A percentile compares a stretch with the other conserved stretches of the same genome.
Evolutionary conservation across 2,113 vertebrate species (phyloP).

Genomic region (Microtus richardsoni): DNA sequence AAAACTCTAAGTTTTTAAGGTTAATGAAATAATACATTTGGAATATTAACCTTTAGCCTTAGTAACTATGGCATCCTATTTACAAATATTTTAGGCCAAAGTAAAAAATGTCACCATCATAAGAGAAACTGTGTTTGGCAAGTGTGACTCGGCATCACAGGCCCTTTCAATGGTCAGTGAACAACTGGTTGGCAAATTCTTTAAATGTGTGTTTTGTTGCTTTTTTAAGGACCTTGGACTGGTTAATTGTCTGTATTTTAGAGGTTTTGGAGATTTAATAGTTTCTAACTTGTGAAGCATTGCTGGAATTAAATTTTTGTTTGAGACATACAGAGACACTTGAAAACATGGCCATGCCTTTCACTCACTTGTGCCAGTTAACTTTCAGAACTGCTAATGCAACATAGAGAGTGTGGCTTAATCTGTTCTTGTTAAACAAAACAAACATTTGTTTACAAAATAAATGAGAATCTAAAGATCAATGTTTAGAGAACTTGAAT

Average conservation of each 20-base stretch:
- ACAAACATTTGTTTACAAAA: background rate
- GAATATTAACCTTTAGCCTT: conserved; percentile 20
- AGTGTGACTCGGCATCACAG: background rate
- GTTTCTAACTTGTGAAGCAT: background rate
- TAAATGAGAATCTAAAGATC: background rate
- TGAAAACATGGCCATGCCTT: background rate
- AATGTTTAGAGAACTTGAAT: background rate
- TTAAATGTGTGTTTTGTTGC: conserved; percentile 15
- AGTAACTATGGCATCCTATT: background rate
- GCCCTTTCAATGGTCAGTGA: background rate
- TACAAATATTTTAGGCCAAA: background rate
- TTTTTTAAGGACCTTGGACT: background rate
- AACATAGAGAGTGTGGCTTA: background rate
- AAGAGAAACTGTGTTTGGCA: background rate
- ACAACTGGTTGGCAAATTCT: conserved; percentile 25
- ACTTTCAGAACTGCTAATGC: background rate
- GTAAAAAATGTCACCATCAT: background rate
- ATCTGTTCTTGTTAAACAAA: background rate
- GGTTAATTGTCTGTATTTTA: conserved; percentile 26
- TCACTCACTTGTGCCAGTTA: conserved; percentile 1
- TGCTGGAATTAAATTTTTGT: conserved; percentile 13
- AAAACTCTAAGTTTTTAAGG: background rate
- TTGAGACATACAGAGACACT: background rate
- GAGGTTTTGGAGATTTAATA: background rate
- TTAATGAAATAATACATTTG: background rate